Conservation (phyloP, 92 coral and sea anemone genomes). For the Epizoanthus illoricatus region DNA sequence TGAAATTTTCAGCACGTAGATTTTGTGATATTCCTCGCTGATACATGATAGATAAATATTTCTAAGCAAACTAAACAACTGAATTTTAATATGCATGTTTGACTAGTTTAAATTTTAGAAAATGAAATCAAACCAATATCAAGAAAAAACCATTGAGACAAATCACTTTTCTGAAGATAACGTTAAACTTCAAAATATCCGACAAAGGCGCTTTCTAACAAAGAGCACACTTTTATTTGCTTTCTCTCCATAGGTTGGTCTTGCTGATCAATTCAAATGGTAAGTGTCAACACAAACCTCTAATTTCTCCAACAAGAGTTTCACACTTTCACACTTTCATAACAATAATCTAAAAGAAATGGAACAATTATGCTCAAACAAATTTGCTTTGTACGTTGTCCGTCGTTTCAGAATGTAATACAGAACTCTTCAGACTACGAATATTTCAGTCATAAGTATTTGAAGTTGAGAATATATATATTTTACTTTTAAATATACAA, state of each 20-base stretch:
- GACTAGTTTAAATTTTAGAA: neutral
- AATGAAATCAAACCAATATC: neutral
- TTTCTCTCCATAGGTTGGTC: neutral
- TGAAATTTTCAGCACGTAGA: neutral
- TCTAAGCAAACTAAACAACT: neutral
- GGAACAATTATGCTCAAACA: neutral
- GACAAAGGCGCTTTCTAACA: neutral
- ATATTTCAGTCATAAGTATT: too few species aligned
- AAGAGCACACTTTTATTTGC: neutral
- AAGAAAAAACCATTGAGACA: neutral
- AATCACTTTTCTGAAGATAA: neutral
- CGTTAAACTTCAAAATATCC: neutral
- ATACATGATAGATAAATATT: slow-evolving; percentile 7
- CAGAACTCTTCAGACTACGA: too few species aligned
- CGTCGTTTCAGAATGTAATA: too few species aligned
- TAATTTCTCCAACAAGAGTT: neutral
- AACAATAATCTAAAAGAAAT: neutral
- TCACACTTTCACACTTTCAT: neutral
- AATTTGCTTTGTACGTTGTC: too few species aligned
- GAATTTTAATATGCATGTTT: slow-evolving; percentile 7
- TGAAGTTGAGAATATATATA: too few species aligned
- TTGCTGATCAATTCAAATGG: neutral
- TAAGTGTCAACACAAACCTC: too few species aligned
- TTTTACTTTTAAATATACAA: too few species aligned
- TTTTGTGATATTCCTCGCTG: slow-evolving; percentile 6